Evolutionary conservation across 2,113 vertebrate species (phyloP), one percentile per base, ranked within the genome.

Genomic region (Oxyura jamaicensis): DNA sequence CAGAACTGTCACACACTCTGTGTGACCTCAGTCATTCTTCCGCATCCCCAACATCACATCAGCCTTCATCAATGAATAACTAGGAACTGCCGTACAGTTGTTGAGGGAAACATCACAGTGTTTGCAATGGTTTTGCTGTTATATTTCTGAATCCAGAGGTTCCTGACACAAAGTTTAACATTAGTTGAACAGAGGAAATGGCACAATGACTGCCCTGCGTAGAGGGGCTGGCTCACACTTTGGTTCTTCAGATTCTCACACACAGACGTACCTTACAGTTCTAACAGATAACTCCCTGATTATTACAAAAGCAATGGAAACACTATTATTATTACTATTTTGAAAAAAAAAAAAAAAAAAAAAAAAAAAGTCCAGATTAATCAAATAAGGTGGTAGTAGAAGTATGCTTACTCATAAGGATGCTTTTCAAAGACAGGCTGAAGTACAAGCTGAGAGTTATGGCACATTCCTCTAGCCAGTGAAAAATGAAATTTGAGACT

Each of bases 261-360:
- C 1, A 31, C 2, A 2, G 13, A 36, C 11, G 33, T 13, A 63
- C 28, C 6, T 11, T 29, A 15, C 2, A 31, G 29, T 3, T 58
- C 35, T 83, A 73, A 63, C 8, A 62, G 90, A 13, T 36, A 67
- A 8, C 60, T 31, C n/a, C 4, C 1, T 21, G 31, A 25, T 39
- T 83, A 55, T 26, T 71, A 55, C 11, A 66, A 50, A 80, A 26
- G 4, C 33, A 29, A 1, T 26, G 11, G 3, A 94, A 94, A 36
- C 3, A 15, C 1, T 28, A 14, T 42, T 7, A 15, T 35, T 19
- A 42, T 4, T 67, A 20, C 52, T 58, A 68, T 65, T 72, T 58
- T 9, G 8, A 36, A 93, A 58, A 31, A 39, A 23, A 44, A 11
- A 39, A 39, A 39, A 39, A 39, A 39, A 39, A 7, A 39, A 7